Conservation (phyloP, 1,140 invertebrate genomes). For the Trichonephila clavipes region DNA sequence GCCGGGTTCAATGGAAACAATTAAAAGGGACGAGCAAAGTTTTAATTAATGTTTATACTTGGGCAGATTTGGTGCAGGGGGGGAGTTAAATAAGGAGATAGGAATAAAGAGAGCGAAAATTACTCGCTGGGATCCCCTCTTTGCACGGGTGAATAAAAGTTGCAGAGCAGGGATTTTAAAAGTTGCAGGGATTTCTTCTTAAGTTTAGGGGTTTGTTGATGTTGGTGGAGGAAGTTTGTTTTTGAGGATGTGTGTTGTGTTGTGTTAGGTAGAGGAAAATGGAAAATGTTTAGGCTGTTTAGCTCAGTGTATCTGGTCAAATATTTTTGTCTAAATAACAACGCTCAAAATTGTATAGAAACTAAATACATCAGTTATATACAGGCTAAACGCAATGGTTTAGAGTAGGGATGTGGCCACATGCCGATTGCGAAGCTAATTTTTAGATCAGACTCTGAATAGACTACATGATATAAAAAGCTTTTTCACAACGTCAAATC, state of each 20-base stretch:
- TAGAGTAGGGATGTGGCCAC: too few species aligned
- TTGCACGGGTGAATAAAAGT: slow-evolving; percentile 4
- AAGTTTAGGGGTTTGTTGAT: neutral
- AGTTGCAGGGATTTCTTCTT: neutral
- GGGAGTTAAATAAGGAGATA: slow-evolving; percentile 51
- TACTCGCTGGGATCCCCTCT: neutral
- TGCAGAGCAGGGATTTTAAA: slow-evolving; percentile 20
- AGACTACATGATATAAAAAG: too few species aligned
- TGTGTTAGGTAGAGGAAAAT: neutral
- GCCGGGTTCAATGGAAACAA: slow-evolving; percentile 71
- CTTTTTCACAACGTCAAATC: too few species aligned
- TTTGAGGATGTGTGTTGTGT: neutral
- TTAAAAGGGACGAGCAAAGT: slow-evolving; percentile 72
- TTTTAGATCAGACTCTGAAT: too few species aligned
- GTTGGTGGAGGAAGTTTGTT: neutral
- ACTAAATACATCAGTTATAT: too few species aligned
- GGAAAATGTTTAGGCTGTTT: too few species aligned
- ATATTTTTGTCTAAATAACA: too few species aligned
- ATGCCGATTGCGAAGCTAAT: too few species aligned
- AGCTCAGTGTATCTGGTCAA: too few species aligned
- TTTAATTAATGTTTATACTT: slow-evolving; percentile 75
- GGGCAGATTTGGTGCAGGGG: slow-evolving; percentile 46
- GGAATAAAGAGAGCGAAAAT: slow-evolving; percentile 25
- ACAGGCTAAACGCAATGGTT: too few species aligned
- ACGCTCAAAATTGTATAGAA: too few species aligned